Conservation (phyloP, 2,888 invertebrate genomes). For the Monopis laevigella region DNA sequence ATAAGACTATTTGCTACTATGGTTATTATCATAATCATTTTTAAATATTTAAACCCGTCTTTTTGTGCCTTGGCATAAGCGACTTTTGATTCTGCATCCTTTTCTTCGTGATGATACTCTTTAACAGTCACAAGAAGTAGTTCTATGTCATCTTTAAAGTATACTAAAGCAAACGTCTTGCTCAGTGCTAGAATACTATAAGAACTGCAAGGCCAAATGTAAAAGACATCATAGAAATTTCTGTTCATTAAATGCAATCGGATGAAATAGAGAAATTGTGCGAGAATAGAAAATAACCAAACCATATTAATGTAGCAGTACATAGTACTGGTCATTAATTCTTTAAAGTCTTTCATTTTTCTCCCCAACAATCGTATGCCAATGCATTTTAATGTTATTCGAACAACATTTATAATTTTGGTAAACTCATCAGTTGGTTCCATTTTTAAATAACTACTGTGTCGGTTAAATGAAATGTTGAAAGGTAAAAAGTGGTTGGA, state of each 20-base stretch:
- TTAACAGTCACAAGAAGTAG: neutral
- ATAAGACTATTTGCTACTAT: slow-evolving; percentile 3
- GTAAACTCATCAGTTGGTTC: slow-evolving; percentile 1
- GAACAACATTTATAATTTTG: slow-evolving; percentile 1
- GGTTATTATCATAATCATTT: slow-evolving; percentile 6
- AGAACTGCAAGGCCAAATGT: slow-evolving; percentile 7
- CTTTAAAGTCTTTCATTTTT: slow-evolving; percentile 7
- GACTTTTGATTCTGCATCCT: neutral
- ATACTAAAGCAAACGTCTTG: slow-evolving; percentile 2
- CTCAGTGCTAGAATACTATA: slow-evolving; percentile 5
- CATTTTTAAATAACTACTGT: too few relatives aligned
- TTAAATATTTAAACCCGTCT: slow-evolving; percentile 3
- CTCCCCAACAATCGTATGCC: slow-evolving; percentile 4
- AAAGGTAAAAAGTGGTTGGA: too few relatives aligned
- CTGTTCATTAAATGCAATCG: slow-evolving; percentile 4
- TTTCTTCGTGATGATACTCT: slow-evolving; percentile 4
- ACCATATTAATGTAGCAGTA: slow-evolving; percentile 6
- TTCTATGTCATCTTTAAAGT: slow-evolving; percentile 3
- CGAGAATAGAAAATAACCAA: neutral
- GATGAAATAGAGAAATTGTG: slow-evolving; percentile 1
- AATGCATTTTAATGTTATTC: slow-evolving; percentile 6
- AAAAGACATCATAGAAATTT: slow-evolving; percentile 6
- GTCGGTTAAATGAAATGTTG: too few relatives aligned
- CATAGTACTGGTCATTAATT: slow-evolving; percentile 5
- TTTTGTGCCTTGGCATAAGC: neutral